Conservation (phyloP, 2,888 invertebrate species). For the Cephonodes hylas region DNA sequence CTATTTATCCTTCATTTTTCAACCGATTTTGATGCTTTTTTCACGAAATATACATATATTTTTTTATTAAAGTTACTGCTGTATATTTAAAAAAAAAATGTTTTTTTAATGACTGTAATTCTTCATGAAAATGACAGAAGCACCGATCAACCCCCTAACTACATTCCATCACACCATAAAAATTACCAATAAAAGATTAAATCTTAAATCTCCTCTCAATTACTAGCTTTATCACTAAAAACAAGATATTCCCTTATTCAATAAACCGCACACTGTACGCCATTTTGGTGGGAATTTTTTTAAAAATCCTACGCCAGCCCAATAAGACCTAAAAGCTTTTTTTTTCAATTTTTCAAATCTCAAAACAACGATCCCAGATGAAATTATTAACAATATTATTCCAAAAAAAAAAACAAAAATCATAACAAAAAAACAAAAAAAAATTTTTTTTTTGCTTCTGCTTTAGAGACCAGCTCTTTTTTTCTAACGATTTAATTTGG, state of each 20-base stretch:
- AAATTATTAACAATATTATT: too few species aligned
- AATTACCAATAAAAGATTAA: background rate
- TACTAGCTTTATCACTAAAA: slow-evolving; percentile 4
- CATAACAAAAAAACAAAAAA: too few species aligned
- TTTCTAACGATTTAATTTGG: too few species aligned
- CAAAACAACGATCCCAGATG: background rate
- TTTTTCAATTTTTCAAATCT: background rate
- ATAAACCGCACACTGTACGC: background rate
- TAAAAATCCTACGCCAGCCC: background rate
- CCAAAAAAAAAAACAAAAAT: too few species aligned
- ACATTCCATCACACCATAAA: background rate
- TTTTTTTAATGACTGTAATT: too few species aligned
- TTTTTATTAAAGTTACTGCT: too few species aligned
- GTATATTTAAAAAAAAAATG: too few species aligned
- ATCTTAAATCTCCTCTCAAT: background rate
- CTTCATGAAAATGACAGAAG: background rate
- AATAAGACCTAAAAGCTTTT: background rate
- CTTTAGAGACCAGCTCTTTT: too few species aligned
- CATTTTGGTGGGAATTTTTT: background rate
- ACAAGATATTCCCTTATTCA: background rate
- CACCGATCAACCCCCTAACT: background rate
- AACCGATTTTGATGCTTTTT: background rate
- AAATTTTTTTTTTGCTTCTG: too few species aligned
- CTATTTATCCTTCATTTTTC: background rate
- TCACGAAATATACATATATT: background rate